phyloP scores from a whole-genome alignment of 2,797 vertebrate genomes.

The Decapterus maruadsi region DNA sequence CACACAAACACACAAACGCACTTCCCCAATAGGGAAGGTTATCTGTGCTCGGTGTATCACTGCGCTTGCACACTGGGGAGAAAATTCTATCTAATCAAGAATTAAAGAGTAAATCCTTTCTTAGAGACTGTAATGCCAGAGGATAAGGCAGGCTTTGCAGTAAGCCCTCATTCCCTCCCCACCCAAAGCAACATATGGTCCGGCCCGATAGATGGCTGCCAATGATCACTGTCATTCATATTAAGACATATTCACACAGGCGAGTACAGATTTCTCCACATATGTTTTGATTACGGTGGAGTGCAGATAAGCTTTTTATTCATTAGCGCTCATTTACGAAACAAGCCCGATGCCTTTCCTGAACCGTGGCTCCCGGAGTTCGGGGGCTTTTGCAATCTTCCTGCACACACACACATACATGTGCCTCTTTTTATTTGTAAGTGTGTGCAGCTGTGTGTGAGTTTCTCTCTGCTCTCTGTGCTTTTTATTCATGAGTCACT shows the following conservation, averaged over 20 bases:
- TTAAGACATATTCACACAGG: slow-evolving; percentile 72
- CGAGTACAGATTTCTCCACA: slow-evolving; percentile 57
- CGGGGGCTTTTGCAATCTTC: slow-evolving; percentile 5
- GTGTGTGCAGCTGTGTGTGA: slow-evolving; percentile 69
- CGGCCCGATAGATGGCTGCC: slow-evolving; percentile 77
- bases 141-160: slow-evolving; percentile 87
- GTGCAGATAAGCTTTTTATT: slow-evolving; percentile 5
- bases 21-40: slow-evolving; percentile 63
- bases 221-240: slow-evolving; percentile 76
- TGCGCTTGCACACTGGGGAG: slow-evolving; percentile 74
- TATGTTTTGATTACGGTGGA: slow-evolving; percentile 42
- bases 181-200: slow-evolving; percentile 86
- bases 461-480: slow-evolving; percentile 31
- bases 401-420: slow-evolving; percentile 16
- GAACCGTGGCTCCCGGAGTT: slow-evolving; percentile 26
- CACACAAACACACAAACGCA: slow-evolving; percentile 24
- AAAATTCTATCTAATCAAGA: slow-evolving; percentile 89
- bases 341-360: slow-evolving; percentile 1
- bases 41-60: slow-evolving; percentile 74
- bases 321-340: slow-evolving; percentile 37
- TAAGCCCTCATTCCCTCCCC: slow-evolving; percentile 81
- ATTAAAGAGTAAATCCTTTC: slow-evolving; percentile 89
- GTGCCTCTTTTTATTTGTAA: slow-evolving; percentile 59
- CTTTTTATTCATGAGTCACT: slow-evolving; percentile 71
- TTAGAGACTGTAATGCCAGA: slow-evolving; percentile 86